A percentile compares a stretch with the other conserved stretches of the same genome.
These are phyloP conservation scores for Zeugodacus cucurbitae DNA, from an alignment of 1,140 invertebrate species.

Conservation along the genomic window DNA sequence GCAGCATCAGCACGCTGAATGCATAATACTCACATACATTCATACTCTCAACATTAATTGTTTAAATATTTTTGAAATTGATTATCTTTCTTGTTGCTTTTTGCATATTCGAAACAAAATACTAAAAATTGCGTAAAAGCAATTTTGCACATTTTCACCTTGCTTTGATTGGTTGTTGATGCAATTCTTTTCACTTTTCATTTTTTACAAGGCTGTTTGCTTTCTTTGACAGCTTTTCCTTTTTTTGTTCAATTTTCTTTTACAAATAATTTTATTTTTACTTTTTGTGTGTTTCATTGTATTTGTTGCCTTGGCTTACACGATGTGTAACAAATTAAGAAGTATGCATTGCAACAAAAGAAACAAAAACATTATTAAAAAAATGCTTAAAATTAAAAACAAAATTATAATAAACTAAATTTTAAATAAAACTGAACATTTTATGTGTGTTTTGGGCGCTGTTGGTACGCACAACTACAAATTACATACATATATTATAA, in stretches of 20 bases:
- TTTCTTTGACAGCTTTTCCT: too few species aligned
- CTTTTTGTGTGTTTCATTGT: background rate
- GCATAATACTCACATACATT: background rate
- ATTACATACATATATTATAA: background rate
- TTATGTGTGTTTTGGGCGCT: background rate
- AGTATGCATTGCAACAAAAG: background rate
- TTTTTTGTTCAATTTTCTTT: too few species aligned
- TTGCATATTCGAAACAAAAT: background rate
- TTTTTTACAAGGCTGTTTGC: too few species aligned
- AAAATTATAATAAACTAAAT: background rate
- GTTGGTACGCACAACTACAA: background rate
- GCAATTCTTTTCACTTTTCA: too few species aligned
- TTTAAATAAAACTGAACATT: background rate
- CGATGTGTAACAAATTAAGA: background rate
- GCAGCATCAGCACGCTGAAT: background rate
- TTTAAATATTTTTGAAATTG: background rate
- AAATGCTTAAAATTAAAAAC: background rate
- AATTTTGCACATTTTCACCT: too few species aligned
- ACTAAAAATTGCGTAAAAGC: too few species aligned
- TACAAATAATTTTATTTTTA: background rate
- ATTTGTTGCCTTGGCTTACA: background rate
- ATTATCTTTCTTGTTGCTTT: background rate
- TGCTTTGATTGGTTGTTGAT: too few species aligned
- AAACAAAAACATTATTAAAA: background rate
- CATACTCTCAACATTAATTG: background rate